Evolutionary conservation across 2,888 invertebrate species (phyloP), one percentile per base, ranked within the genome.

Genomic region (Agrilus biguttatus): DNA sequence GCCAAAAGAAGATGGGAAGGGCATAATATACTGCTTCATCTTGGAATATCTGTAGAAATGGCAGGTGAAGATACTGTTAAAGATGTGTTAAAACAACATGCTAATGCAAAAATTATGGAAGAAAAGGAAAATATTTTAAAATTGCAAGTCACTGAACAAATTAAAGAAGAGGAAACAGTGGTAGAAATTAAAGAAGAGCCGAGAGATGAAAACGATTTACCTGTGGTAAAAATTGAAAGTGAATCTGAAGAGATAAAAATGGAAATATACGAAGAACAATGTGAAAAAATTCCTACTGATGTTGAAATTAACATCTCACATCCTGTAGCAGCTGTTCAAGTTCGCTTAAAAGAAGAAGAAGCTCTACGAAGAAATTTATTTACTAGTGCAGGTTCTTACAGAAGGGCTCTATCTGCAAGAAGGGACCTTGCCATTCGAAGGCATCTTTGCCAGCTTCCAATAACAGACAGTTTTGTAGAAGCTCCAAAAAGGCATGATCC

Each of bases 1-100:
- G 72, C 83, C 1, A 77, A 88, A 47, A 77, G 82, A 50, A 77
- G 83, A 36, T 92, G 88, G 84, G 79, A 80, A 53, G 81, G 87
- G 5, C 81, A 81, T 61, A 77, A 81, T 45, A 77, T 92, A 21
- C 73, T 92, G 14, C 73, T 83, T 7, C 77, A 86, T 50, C 75
- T 90, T 47, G 91, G 91, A 1, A 72, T 92, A 40, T 89, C 90
- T 0, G 65, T 81, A 17, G 73, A 78, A 49, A 80, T 84, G 69
- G 86, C 86, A 14, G 88, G 90, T 2, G 75, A 75, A 37, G 70
- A 74, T 41, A 66, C 80, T 39, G 74, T 71, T 2, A 65, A 64
- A 42, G 61, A 61, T 19, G 55, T 73, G 5, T 53, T 71, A n/a
- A 56, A 53, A 39, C 63, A 64, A 46, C 63, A 66, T 45, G 54